Percentiles rank a stretch among this genome's conserved stretches.
Conservation (phyloP, 2,888 invertebrate genomes). For the Dicranocentrus wangi region DNA sequence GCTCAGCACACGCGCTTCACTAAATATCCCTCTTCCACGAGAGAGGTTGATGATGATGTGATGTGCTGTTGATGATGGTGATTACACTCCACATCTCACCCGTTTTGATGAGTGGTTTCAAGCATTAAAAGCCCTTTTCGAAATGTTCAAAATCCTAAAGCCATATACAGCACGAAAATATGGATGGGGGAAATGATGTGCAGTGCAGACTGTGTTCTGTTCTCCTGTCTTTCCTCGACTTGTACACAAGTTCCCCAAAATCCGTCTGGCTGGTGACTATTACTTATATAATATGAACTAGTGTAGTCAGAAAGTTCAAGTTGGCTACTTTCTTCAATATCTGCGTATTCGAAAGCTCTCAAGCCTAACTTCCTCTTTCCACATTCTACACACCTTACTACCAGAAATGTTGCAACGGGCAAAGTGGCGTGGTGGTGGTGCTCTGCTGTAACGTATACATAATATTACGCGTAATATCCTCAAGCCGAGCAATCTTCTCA, state of each 20-base stretch:
- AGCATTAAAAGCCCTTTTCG: conserved; percentile 26
- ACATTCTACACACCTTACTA: too few species aligned
- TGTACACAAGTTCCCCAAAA: too few species aligned
- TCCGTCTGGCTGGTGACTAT: too few species aligned
- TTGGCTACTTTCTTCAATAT: conserved; percentile 25
- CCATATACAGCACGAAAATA: conserved; percentile 29
- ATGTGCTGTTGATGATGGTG: conserved; percentile 35
- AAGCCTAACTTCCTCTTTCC: not conserved
- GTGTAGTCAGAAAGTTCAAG: conserved; percentile 40
- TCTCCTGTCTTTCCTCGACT: not conserved
- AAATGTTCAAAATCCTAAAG: not conserved
- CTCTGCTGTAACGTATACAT: too few species aligned
- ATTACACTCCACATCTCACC: conserved; percentile 44
- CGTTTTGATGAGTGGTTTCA: conserved; percentile 38
- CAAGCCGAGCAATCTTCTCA: not conserved
- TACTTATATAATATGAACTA: too few species aligned
- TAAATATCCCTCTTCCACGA: conserved; percentile 3
- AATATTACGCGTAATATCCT: not conserved
- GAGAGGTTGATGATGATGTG: conserved; percentile 39
- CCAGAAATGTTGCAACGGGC: too few species aligned
- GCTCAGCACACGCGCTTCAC: conserved; percentile 1
- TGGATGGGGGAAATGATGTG: conserved; percentile 1
- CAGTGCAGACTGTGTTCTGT: conserved; percentile 13
- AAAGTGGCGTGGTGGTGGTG: too few species aligned
- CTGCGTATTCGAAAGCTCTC: not conserved